Percentiles rank a stretch among this genome's conserved stretches.
phyloP scores from a whole-genome alignment of 1,140 invertebrate species.

The Reticulitermes speratus region DNA sequence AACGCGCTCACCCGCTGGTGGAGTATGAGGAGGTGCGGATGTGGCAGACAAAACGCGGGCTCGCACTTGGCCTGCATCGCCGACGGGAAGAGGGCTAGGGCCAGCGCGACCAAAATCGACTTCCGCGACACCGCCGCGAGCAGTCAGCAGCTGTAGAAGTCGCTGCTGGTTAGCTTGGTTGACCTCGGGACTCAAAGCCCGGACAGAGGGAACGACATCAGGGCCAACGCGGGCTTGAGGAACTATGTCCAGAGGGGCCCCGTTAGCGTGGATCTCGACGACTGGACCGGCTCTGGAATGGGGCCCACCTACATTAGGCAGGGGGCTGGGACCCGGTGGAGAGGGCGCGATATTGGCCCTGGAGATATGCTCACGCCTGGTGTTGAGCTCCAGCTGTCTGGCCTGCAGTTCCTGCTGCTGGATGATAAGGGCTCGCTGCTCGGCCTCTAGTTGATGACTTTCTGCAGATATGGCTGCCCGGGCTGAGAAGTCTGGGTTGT shows the following conservation, averaged over 20 bases:
- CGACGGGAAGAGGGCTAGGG: conserved; percentile 39
- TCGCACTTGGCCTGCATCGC: conserved; percentile 47
- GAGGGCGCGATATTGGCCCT: conserved; percentile 21
- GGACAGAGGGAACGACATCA: conserved; percentile 42
- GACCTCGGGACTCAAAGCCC: conserved; percentile 45
- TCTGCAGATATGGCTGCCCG: conserved; percentile 2
- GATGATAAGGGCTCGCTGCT: not conserved
- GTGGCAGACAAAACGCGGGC: conserved; percentile 58
- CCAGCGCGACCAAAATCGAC: conserved; percentile 47
- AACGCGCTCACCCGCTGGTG: conserved; percentile 55
- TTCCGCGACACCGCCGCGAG: conserved; percentile 50
- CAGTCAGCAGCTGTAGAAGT: conserved; percentile 53
- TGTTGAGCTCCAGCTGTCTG: not conserved
- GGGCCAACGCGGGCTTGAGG: conserved; percentile 15
- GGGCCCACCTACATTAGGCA: not conserved
- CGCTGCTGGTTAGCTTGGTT: conserved; percentile 51
- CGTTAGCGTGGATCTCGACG: conserved; percentile 43
- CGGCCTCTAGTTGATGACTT: not conserved
- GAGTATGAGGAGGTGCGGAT: conserved; percentile 51
- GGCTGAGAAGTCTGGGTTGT: conserved; percentile 44
- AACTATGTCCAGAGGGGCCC: conserved; percentile 38
- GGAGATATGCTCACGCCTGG: not conserved
- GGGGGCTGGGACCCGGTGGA: conserved; percentile 26
- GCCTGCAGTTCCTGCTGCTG: conserved; percentile 8
- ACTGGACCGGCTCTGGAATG: conserved; percentile 34